Evolutionary conservation across 2,888 invertebrate species (phyloP), one percentile per base, ranked within the genome.

Genomic region (Ligdia adustata): DNA sequence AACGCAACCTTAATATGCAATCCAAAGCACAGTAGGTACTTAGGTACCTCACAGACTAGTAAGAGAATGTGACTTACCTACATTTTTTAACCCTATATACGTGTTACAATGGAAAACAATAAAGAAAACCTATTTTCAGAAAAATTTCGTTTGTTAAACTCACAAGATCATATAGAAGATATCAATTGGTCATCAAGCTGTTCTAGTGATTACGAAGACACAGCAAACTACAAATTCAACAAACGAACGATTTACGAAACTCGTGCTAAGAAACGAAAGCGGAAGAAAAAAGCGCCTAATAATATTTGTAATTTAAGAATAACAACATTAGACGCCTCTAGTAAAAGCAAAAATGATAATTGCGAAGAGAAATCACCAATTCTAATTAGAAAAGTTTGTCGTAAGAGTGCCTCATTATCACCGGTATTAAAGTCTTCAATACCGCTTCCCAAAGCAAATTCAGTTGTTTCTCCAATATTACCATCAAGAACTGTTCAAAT

Each of bases 171-270:
- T 15, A 63, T 54, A n/a, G 78, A 78, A 49, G 79, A 83, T 45
- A 89, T 90, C 14, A 70, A 66, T 45, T 87, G 86, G 87, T 79
- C 87, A 7, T 77, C 73, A 2, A 85, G 84, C 51, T 80, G 83
- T 11, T 79, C 82, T 0, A 86, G 85, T 56, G 89, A 85, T 16
- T 72, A 71, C 39, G 87, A 87, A 60, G 72, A 75, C 40, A 38
- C 53, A 49, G 22, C 24, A 69, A 60, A 42, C 46, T 50, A 12
- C 62, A 55, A 18, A 18, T 5, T 5, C 18, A 18, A 4, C 3
- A 16, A 16, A 4, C 6, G 22, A 22, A 22, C 22, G n/a, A n/a
- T n/a, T 22, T 7, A n/a, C 7, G n/a, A 22, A 16, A 16, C 38
- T 13, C 45, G 39, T 31, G 60, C 42, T 22, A 63, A 63, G 9